phyloP scores from a whole-genome alignment of 2,888 invertebrate species.

The Drosophila nigricruria region DNA sequence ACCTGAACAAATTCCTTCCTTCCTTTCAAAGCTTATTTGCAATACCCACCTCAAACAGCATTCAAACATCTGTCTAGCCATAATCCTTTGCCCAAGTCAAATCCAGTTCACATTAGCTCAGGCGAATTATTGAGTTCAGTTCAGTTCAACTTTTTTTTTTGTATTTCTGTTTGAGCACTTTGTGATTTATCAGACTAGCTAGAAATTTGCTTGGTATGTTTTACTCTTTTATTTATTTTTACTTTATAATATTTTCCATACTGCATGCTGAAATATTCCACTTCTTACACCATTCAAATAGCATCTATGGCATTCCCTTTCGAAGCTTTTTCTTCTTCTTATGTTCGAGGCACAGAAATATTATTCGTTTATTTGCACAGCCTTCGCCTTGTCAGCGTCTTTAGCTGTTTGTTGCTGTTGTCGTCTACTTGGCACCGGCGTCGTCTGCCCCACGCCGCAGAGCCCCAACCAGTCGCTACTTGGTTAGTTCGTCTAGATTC shows the following conservation, averaged over 20 bases:
- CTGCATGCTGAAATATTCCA: constrained; percentile 10
- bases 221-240: constrained; percentile 18
- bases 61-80: constrained; percentile 5
- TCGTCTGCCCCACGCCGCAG: constrained; percentile 28
- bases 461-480: constrained; percentile 16
- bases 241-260: constrained; percentile 28
- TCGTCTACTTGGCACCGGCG: constrained; percentile 71
- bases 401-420: constrained; percentile 34
- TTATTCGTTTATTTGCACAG: constrained; percentile 74
- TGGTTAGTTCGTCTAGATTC: constrained; percentile 49
- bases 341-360: constrained; percentile 60
- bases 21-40: not conserved
- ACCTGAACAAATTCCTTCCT: too few relatives aligned
- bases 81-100: constrained; percentile 38
- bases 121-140: constrained; percentile 57
- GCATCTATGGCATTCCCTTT: constrained; percentile 2
- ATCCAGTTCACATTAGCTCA: constrained; percentile 46
- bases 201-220: constrained; percentile 16
- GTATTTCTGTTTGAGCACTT: constrained; percentile 9
- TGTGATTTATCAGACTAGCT: constrained; percentile 39
- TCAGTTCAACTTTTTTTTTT: constrained; percentile 8
- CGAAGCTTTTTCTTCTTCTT: constrained; percentile 31
- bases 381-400: constrained; percentile 27
- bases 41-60: not conserved
- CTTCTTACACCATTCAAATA: constrained; percentile 6